Base-by-base conservation (phyloP, 2,113 vertebrate genomes). In the Anas platyrhynchos region DNA sequence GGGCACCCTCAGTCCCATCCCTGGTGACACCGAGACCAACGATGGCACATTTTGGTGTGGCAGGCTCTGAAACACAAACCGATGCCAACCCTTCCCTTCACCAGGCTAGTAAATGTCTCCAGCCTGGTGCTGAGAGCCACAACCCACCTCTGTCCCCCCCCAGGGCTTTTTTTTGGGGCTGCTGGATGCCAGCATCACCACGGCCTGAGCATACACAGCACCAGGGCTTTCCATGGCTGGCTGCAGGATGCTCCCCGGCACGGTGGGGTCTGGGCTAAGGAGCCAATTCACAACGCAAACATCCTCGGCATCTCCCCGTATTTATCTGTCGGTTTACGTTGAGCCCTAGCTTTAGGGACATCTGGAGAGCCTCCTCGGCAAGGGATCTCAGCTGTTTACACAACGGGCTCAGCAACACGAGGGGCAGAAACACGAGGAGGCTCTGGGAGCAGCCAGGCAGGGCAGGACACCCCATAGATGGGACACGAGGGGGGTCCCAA, bases 291-390 rank as follows among this genome's bases (percentile, higher is more conserved):
- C 11, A 18, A 54, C 41, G 79, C 68, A 96, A 96, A 95, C 78
- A 93, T 76, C 92, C 58, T 62, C n/a, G 88, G 89, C 56, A 15
- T 71, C 61, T 67, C 79, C 87, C 93, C 71, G 34, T 61, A 68
- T 94, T 94, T 62, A 43, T 93, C 92, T 76, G 48, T 56, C 86
- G 95, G 96, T 93, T 96, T 58, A 16, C 15, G 58, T 77, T n/a
- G 7, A 58, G 84, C 85, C 86, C 41, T 26, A 79, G 65, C 89
- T 92, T 54, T 25, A 81, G 86, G 95, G 94, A 95, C 94, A 96
- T 91, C 96, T 96, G 97, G 97, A 75, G 4, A 88, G 9, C 61
- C 32, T 93, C 93, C 55, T 55, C 34, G 1, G 32, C 27, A 48
- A 88, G 91, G 89, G 74, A 80, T 14, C 68, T 50, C 62, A 54